phyloP scores from a whole-genome alignment of 1,140 invertebrate genomes.

The Bombus ignitus region DNA sequence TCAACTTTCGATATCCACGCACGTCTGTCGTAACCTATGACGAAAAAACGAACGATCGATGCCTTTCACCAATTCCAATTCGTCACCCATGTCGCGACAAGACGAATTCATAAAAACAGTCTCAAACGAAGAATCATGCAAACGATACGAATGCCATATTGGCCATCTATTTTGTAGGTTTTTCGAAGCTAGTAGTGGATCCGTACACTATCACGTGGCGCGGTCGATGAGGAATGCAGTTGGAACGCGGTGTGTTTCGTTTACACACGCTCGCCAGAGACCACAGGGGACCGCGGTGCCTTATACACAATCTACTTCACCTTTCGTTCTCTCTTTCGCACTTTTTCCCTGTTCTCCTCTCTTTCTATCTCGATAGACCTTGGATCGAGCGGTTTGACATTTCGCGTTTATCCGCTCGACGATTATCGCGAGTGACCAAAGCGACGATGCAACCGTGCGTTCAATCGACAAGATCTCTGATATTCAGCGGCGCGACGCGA shows the following conservation, averaged over 20 bases:
- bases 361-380: slow-evolving; percentile 66
- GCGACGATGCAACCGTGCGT: not conserved
- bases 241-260: slow-evolving; percentile 30
- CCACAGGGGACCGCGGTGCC: slow-evolving; percentile 16
- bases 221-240: slow-evolving; percentile 68
- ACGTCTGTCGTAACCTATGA: not conserved
- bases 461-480: no score
- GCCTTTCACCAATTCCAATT: slow-evolving; percentile 61
- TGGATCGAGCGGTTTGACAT: slow-evolving; percentile 78
- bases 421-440: slow-evolving; percentile 20
- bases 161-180: not conserved
- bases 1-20: not conserved
- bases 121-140: not conserved
- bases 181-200: slow-evolving; percentile 14
- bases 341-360: not conserved
- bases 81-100: slow-evolving; percentile 10
- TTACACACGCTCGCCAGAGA: slow-evolving; percentile 45
- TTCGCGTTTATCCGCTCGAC: slow-evolving; percentile 69
- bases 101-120: no score
- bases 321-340: slow-evolving; percentile 58
- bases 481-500: no score
- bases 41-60: slow-evolving; percentile 37
- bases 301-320: slow-evolving; percentile 66
- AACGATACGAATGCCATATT: not conserved
- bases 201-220: slow-evolving; percentile 67